Conservation (phyloP, 2,797 vertebrate species). For the Pseudopleuronectes americanus region DNA sequence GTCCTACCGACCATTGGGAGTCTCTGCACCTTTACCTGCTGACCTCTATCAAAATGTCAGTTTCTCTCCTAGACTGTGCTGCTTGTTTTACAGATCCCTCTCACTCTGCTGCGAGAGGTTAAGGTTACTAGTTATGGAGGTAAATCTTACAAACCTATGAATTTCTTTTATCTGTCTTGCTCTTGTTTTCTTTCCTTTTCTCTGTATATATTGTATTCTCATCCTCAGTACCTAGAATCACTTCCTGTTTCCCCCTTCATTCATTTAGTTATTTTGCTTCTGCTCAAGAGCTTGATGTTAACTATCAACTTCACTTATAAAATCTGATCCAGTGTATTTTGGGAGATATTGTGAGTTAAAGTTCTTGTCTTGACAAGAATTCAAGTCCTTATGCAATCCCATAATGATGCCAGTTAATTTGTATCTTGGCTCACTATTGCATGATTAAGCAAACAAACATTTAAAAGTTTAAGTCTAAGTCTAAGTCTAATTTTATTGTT, state of each 20-base stretch:
- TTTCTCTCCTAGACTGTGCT: conserved; percentile 86
- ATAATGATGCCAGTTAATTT: conserved; percentile 41
- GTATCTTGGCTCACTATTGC: conserved; percentile 22
- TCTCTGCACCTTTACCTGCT: conserved; percentile 81
- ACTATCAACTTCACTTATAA: conserved; percentile 30
- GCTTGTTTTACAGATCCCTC: conserved; percentile 89
- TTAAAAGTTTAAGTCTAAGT: not conserved
- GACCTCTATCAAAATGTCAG: conserved; percentile 84
- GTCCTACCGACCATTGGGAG: conserved; percentile 60
- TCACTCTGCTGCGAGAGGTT: conserved; percentile 87
- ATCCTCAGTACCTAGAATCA: conserved; percentile 47
- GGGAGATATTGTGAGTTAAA: conserved; percentile 36
- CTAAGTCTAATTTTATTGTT: not conserved
- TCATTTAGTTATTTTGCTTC: conserved; percentile 42
- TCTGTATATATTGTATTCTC: conserved; percentile 37
- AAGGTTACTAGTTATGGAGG: conserved; percentile 84
- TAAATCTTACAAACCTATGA: conserved; percentile 80
- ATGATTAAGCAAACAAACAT: conserved; percentile 17
- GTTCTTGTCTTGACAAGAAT: conserved; percentile 41
- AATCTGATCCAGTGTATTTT: conserved; percentile 40
- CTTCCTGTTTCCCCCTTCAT: conserved; percentile 46
- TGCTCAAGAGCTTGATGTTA: conserved; percentile 29
- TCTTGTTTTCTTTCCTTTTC: conserved; percentile 43
- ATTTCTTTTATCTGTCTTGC: conserved; percentile 63
- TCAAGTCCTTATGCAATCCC: conserved; percentile 4